phyloP scores from a whole-genome alignment of 2,888 invertebrate genomes.

The Spisula subtruncata region DNA sequence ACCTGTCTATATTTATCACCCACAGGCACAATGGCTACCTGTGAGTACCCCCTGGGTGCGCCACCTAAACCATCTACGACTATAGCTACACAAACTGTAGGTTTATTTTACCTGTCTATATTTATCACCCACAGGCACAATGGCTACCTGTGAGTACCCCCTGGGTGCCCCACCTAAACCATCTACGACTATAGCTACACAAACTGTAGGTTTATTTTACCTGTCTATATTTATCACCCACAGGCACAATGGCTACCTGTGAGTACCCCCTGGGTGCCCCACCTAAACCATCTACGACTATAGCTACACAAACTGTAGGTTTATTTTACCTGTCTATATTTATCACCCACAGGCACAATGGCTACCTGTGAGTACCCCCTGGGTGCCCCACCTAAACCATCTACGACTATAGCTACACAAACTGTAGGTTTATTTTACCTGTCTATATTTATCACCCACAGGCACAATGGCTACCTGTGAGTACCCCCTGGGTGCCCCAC shows the following conservation, averaged over 20 bases:
- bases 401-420: too few species aligned
- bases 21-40: slow-evolving; percentile 81
- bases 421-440: too few species aligned
- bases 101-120: slow-evolving; percentile 87
- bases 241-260: slow-evolving; percentile 82
- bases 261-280: slow-evolving; percentile 72
- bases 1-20: slow-evolving; percentile 85
- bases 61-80: slow-evolving; percentile 74
- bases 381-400: too few species aligned
- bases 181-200: slow-evolving; percentile 81
- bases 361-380: too few species aligned
- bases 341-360: too few species aligned
- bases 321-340: too few species aligned
- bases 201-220: slow-evolving; percentile 88
- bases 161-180: slow-evolving; percentile 74
- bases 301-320: too few species aligned
- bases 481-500: too few species aligned
- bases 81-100: slow-evolving; percentile 87
- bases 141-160: slow-evolving; percentile 81
- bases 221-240: slow-evolving; percentile 85
- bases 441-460: too few species aligned
- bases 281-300: too few species aligned
- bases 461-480: too few species aligned
- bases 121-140: slow-evolving; percentile 73
- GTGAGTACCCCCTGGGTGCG: slow-evolving; percentile 76